These are phyloP conservation scores for Podarcis cretensis DNA, from an alignment of 2,113 vertebrate genomes.

Conservation along the genomic window DNA sequence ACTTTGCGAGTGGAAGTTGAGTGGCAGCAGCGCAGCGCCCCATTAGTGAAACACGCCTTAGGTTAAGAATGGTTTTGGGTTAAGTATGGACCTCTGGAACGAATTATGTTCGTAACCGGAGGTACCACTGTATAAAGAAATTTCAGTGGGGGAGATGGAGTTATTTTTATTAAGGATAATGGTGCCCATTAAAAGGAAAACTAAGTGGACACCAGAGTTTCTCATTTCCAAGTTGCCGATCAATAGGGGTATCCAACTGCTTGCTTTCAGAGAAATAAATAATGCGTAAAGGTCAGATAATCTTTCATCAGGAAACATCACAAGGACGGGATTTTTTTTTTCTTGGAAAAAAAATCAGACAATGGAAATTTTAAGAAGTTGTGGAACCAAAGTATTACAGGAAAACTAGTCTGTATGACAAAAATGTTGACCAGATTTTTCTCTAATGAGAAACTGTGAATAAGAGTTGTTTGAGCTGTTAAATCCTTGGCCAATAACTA, in stretches of 20 bases:
- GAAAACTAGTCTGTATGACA: neutral
- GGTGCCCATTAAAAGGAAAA: neutral
- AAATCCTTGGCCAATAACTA: neutral
- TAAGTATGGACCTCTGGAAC: too few species aligned
- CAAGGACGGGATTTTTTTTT: neutral
- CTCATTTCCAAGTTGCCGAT: neutral
- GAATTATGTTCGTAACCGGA: too few species aligned
- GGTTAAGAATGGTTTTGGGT: too few species aligned
- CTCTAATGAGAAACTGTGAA: neutral
- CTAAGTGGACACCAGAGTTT: neutral
- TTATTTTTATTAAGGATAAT: neutral
- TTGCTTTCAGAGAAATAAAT: constrained; percentile 1
- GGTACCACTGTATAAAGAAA: too few species aligned
- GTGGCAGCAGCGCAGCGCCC: too few species aligned
- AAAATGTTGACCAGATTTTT: neutral
- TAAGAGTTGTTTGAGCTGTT: neutral
- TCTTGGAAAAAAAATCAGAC: neutral
- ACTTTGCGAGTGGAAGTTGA: too few species aligned
- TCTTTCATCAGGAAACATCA: neutral
- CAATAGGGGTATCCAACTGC: neutral
- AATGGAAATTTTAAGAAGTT: neutral
- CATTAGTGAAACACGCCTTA: too few species aligned
- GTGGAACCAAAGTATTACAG: neutral
- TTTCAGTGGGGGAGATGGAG: neutral
- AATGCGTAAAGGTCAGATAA: constrained; percentile 9